Evolutionary conservation across 2,797 vertebrate species (phyloP), one percentile per base, ranked within the genome.

Genomic region (Halcyon badia): DNA sequence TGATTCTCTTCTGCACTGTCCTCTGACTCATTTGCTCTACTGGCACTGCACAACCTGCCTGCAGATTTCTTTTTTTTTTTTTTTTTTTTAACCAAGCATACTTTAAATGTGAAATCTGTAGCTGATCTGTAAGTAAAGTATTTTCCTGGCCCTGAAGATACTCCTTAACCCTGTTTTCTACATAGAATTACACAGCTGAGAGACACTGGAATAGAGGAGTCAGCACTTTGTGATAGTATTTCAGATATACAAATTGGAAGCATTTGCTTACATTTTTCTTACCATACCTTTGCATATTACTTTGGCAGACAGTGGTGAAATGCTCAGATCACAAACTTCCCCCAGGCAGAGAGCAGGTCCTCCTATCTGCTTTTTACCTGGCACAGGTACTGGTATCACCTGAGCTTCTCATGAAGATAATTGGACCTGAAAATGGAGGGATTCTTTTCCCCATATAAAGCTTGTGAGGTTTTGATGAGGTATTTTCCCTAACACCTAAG

Each of bases 191-290:
- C 0, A 1, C 91, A 86, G 61, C 82, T 79, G 70, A 90, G 77
- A 90, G 37, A 80, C 70, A 68, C 41, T 64, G 75, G 64, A 87
- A 90, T 35, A 96, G 70, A 96, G 44, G 52, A 96, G 90, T 96
- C 94, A 95, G 94, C 95, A 80, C 86, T 92, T 92, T 1, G 1
- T 95, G 93, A 77, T 81, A 84, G 83, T 90, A 83, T 84, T 95
- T 90, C 61, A 95, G 83, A 89, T 94, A 95, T 87, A 95, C 96
- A 96, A 94, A 96, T 92, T 64, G 86, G 39, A 89, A 87, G 83
- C 39, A 87, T 97, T 96, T 97, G 90, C 91, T 94, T 96, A 70
- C 76, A 80, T 66, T 80, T 95, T 87, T 95, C 71, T 64, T 90
- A 70, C 70, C 66, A 42, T 94, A 71, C 90, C 81, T 95, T 87